phyloP scores from a whole-genome alignment of 2,797 vertebrate genomes.

The Periparus ater region DNA sequence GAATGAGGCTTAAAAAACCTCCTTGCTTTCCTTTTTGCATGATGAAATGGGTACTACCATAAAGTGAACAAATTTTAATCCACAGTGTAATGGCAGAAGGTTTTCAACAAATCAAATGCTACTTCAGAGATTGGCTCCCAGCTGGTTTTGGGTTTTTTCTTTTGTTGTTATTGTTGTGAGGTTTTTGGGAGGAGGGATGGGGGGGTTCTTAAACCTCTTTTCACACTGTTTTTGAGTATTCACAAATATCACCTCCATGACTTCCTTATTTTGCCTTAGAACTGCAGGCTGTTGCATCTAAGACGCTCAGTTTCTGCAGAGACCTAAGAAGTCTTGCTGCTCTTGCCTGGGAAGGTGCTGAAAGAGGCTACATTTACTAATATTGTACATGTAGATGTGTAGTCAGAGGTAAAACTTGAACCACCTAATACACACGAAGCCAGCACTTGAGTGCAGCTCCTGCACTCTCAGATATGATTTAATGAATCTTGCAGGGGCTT shows the following conservation, averaged over 20 bases:
- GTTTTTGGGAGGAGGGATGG: accelerated
- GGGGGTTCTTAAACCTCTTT: not conserved
- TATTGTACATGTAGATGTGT: not conserved
- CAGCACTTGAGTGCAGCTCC: conserved; percentile 14
- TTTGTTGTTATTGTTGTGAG: not conserved
- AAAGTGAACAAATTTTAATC: not conserved
- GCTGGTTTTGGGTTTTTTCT: accelerated
- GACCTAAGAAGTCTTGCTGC: not conserved
- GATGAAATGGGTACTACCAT: not conserved
- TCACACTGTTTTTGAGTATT: not conserved
- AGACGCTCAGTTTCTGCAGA: not conserved
- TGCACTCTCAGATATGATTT: conserved; percentile 8
- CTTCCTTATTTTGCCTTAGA: not conserved
- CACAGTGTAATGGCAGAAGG: not conserved
- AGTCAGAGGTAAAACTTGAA: not conserved
- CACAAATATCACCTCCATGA: not conserved
- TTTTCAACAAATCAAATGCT: not conserved
- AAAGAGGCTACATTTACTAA: not conserved
- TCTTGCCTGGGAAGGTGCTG: not conserved
- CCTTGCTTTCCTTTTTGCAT: not conserved
- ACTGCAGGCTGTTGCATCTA: not conserved
- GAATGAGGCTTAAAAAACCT: not conserved
- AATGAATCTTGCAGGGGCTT: conserved; percentile 36
- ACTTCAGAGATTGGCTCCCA: not conserved
- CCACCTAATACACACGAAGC: not conserved